These are phyloP conservation scores for Podarcis cretensis DNA, from an alignment of 2,113 vertebrate genomes.

Conservation along the genomic window DNA sequence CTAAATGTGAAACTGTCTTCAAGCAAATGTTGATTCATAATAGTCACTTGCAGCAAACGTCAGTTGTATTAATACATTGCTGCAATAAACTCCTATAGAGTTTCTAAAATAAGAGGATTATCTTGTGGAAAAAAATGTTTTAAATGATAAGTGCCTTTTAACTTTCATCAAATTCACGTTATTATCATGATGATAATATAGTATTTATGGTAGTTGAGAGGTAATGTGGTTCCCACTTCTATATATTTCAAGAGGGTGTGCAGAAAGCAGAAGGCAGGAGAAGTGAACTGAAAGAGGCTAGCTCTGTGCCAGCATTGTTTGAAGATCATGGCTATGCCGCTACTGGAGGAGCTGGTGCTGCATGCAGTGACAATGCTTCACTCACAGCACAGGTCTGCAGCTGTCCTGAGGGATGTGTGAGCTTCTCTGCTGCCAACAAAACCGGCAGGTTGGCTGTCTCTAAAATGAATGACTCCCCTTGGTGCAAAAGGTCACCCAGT, in stretches of 20 bases:
- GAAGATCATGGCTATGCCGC: conserved; percentile 38
- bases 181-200: not conserved
- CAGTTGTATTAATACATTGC: not conserved
- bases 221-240: not conserved
- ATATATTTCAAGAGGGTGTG: not conserved
- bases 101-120: conserved; percentile 20
- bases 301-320: not conserved
- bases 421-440: conserved; percentile 38
- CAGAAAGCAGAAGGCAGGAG: not conserved
- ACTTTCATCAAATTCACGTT: not conserved
- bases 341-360: conserved; percentile 48
- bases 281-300: not conserved
- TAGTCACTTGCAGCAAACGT: not conserved
- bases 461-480: conserved; percentile 21
- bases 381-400: conserved; percentile 12
- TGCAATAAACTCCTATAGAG: not conserved
- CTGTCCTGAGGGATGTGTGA: conserved; percentile 62
- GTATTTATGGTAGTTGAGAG: not conserved
- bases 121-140: conserved; percentile 1
- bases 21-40: not conserved
- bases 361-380: conserved; percentile 22
- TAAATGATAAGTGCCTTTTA: not conserved
- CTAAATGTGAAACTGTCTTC: conserved; percentile 20
- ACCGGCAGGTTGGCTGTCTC: not conserved
- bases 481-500: conserved; percentile 45